Conservation (phyloP, 2,888 invertebrate genomes). For the Vandiemenella viatica region DNA sequence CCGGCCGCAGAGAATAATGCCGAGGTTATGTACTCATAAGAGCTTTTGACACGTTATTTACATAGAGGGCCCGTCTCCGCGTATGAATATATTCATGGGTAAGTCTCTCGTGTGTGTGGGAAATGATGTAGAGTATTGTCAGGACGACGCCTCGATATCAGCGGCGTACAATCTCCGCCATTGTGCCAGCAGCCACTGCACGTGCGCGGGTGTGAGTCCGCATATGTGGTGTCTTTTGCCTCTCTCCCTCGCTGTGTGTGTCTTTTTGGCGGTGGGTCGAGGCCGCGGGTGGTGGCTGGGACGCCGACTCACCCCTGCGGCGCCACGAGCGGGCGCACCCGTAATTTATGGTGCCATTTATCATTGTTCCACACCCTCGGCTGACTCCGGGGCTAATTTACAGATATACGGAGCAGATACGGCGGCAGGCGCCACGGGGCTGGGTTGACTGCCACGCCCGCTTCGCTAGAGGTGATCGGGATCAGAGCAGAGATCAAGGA, state of each 20-base stretch:
- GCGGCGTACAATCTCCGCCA: background rate
- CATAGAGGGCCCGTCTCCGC: background rate
- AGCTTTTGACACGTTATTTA: background rate
- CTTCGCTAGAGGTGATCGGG: too few relatives aligned
- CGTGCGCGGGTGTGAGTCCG: too few relatives aligned
- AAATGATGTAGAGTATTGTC: background rate
- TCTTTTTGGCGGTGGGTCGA: too few relatives aligned
- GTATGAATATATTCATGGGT: background rate
- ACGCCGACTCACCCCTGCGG: too few relatives aligned
- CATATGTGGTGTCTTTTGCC: too few relatives aligned
- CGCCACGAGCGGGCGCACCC: constrained; percentile 1
- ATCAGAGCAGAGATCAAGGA: too few relatives aligned
- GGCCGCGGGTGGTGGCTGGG: too few relatives aligned
- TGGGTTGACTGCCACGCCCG: too few relatives aligned
- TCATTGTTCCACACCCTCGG: constrained; percentile 33
- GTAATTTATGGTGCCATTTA: constrained; percentile 35
- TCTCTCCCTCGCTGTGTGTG: constrained; percentile 2
- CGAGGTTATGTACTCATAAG: background rate
- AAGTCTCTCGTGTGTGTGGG: too few relatives aligned
- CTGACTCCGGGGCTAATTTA: constrained; percentile 34
- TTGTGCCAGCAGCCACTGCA: too few relatives aligned
- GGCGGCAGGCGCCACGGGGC: constrained; percentile 1
- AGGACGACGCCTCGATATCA: background rate
- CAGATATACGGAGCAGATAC: constrained; percentile 38
- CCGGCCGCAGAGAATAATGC: background rate